Conservation (phyloP, 2,797 vertebrate genomes). For the Poecilia picta region DNA sequence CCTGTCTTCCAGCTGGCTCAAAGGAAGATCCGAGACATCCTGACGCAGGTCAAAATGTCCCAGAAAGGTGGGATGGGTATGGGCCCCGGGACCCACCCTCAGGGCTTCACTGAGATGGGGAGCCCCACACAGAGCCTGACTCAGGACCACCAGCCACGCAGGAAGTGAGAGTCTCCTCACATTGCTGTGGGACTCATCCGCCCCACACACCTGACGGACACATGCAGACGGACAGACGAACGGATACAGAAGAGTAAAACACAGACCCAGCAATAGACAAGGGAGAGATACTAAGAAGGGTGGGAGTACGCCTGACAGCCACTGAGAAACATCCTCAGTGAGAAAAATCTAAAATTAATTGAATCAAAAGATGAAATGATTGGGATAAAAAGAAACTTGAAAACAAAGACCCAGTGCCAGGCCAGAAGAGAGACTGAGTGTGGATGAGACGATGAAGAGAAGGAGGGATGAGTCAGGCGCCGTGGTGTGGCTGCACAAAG, state of each 20-base stretch:
- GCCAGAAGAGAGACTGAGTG: conserved; percentile 87
- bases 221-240: conserved; percentile 66
- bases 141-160: conserved; percentile 74
- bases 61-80: conserved; percentile 86
- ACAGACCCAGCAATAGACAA: conserved; percentile 79
- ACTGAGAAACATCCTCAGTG: conserved; percentile 54
- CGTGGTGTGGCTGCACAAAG: conserved; percentile 48
- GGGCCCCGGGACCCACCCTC: conserved; percentile 65
- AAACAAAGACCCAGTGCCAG: conserved; percentile 84
- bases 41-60: conserved; percentile 93
- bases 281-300: conserved; percentile 69
- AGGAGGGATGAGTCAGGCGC: conserved; percentile 39
- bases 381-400: conserved; percentile 60
- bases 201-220: conserved; percentile 49
- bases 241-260: conserved; percentile 77
- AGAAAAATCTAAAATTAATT: conserved; percentile 53
- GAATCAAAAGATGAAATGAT: conserved; percentile 71
- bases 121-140: conserved; percentile 71
- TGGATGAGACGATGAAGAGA: conserved; percentile 72
- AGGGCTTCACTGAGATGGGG: conserved; percentile 79
- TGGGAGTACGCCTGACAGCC: conserved; percentile 56
- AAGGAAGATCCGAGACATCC: conserved; percentile 95
- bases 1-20: conserved; percentile 86
- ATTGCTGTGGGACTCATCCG: conserved; percentile 12
- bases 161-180: conserved; percentile 75